Evolutionary conservation across 2,797 vertebrate species (phyloP).

Genomic region (Acanthopagrus latus): DNA sequence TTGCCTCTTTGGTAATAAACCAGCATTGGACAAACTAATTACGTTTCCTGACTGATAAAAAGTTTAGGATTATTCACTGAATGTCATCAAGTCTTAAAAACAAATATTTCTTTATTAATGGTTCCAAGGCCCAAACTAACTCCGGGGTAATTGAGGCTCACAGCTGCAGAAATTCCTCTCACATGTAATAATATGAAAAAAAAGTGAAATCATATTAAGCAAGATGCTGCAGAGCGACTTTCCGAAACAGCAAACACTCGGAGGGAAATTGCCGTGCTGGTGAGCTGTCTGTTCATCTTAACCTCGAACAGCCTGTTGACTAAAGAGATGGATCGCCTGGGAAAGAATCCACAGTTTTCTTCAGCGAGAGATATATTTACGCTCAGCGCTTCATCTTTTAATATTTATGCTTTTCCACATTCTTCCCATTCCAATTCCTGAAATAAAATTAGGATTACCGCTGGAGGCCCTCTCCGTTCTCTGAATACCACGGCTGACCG

Average conservation of each 20-base stretch:
- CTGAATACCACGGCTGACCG: constrained; percentile 43
- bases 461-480: constrained; percentile 43
- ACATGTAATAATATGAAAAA: constrained; percentile 37
- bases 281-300: constrained; percentile 49
- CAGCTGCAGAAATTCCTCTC: constrained; percentile 45
- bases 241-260: constrained; percentile 43
- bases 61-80: constrained; percentile 46
- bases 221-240: constrained; percentile 45
- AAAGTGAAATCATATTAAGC: constrained; percentile 35
- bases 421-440: constrained; percentile 72
- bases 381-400: constrained; percentile 62
- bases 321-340: constrained; percentile 27
- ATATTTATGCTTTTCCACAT: constrained; percentile 77
- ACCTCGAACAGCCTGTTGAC: constrained; percentile 47
- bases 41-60: constrained; percentile 58
- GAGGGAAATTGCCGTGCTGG: constrained; percentile 38
- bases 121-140: constrained; percentile 38
- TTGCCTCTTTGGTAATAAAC: constrained; percentile 54
- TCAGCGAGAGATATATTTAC: constrained; percentile 60
- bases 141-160: constrained; percentile 25
- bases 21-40: constrained; percentile 56
- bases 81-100: constrained; percentile 48
- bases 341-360: constrained; percentile 50
- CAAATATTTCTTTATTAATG: constrained; percentile 46
- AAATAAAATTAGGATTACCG: constrained; percentile 66